Conservation (phyloP, 2,113 vertebrate genomes). For the Actenoides hombroni region DNA sequence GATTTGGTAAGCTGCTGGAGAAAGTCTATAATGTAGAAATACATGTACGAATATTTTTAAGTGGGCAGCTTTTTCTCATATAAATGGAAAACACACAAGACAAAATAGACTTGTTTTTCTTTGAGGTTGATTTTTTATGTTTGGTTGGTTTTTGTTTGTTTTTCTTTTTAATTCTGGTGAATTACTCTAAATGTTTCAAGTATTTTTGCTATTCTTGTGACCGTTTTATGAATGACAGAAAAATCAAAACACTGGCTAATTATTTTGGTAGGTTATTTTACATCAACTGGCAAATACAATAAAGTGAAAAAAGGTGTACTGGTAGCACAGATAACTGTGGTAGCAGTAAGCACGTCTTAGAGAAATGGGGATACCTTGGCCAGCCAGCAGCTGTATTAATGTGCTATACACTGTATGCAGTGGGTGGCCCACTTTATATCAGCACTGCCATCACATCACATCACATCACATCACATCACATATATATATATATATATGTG, state of each 20-base stretch:
- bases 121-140: not conserved
- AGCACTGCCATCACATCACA: not conserved
- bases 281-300: not conserved
- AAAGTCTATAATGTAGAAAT: not conserved
- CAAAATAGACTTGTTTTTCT: not conserved
- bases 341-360: not conserved
- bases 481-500: not conserved
- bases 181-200: not conserved
- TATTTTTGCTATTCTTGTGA: not conserved
- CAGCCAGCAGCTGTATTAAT: not conserved
- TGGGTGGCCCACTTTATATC: not conserved
- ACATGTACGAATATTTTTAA: not conserved
- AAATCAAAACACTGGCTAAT: not conserved
- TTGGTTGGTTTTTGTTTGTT: not conserved
- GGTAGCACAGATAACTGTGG: not conserved
- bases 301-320: not conserved
- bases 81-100: not conserved
- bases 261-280: not conserved
- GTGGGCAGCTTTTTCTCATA: not conserved
- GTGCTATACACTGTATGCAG: not conserved
- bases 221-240: not conserved
- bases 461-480: not conserved
- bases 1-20: not conserved
- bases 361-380: not conserved
- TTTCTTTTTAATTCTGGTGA: not conserved